Evolutionary conservation across 2,888 invertebrate genomes (phyloP), one percentile per base, ranked within the genome.

Genomic region (Anoplius nigerrimus): DNA sequence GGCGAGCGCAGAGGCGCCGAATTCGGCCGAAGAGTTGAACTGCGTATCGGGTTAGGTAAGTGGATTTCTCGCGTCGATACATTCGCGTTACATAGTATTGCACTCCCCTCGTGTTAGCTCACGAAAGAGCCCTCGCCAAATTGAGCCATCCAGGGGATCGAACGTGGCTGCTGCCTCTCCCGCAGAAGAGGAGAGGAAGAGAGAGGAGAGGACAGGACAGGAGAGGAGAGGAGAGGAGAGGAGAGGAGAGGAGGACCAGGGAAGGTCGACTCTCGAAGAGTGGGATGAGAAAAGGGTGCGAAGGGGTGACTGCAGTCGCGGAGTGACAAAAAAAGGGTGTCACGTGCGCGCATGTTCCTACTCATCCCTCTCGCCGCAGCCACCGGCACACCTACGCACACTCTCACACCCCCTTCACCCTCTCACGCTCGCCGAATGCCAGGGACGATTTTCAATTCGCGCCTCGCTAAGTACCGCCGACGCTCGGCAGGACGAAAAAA

Each of bases 41-140:
- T 71, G 72, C 74, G 76, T 81, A 74, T 79, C 76, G 76, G 76
- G 74, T 62, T 77, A 74, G 78, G 74, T 83, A 82, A 85, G 86
- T 81, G 84, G 82, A 85, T 85, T 84, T 84, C 84, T 84, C 85
- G 85, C 80, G 82, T 80, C 80, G 82, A 81, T 84, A 81, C 83
- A 80, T 82, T 80, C 80, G 80, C 80, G 81, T 82, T 82, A 86
- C 85, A 86, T 75, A 80, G 84, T 72, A 84, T 84, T 81, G 84
- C 86, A 85, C 86, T 86, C 77, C 77, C 80, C 78, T 82, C 84
- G 81, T 79, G 82, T 82, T 82, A 84, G 78, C 80, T 75, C 73
- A 74, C 80, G 79, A 79, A 80, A 78, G 84, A 81, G 82, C 78
- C 72, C 70, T 77, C 68, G 74, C 79, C 72, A 82, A 86, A 85